Base-by-base conservation (phyloP, 2,888 invertebrate genomes). In the Nipponacmea schrenckii region DNA sequence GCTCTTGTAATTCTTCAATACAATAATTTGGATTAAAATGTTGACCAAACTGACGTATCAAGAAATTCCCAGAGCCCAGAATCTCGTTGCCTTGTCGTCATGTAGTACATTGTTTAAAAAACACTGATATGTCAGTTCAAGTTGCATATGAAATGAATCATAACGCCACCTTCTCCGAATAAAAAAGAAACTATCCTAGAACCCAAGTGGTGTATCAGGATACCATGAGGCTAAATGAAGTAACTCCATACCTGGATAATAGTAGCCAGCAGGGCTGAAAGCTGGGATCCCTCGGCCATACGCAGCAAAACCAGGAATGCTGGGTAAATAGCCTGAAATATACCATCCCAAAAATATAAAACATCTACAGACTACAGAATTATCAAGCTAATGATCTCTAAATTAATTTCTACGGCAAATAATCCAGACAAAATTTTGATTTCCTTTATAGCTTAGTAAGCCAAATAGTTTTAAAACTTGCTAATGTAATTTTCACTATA, bases 231-330 rank as follows among this genome's bases (percentile, higher is more conserved):
- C 83, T 81, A 83, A 80, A 79, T 85, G 84, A 79, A 85, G 83
- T 69, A 84, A 80, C 81, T 85, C 84, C 68, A 69, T 69, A 74
- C 81, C 81, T 82, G 85, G 84, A 73, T 84, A 84, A 75, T 84
- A 85, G 77, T 83, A 85, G 71, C 85, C 83, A 31, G 84, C 83
- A 5, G 81, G 81, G 20, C 74, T 72, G 67, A 76, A 50, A 1
- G 74, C 70, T 46, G 84, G 83, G 72, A 85, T 76, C 68, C 85
- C 83, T 69, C 85, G 80, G 14, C 85, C 85, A 69, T 83, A 83
- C 2, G 80, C 80, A 69, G 80, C 79, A 69, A 77, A 76, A n/a
- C 77, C 76, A 15, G 79, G 79, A 73, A 79, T 77, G 45, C 79
- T 77, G 77, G 81, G 78, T 78, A 82, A 69, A 78, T 76, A 76